Evolutionary conservation across 2,797 vertebrate species (phyloP).

Genomic region (Crax fasciolata): DNA sequence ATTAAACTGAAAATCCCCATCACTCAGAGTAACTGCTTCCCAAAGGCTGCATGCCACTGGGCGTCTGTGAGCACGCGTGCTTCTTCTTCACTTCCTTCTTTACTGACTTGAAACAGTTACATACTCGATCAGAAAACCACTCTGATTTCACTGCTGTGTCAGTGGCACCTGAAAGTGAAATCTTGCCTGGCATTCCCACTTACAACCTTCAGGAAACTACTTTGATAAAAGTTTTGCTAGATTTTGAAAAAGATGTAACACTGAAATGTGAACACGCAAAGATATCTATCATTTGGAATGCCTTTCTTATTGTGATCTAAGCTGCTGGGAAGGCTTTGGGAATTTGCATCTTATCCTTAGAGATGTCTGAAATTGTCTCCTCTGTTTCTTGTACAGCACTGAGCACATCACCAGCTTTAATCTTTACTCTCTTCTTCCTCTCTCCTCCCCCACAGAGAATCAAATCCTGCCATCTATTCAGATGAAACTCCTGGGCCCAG

Average conservation of each 20-base stretch:
- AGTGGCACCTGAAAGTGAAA: neutral
- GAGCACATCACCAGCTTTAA: slow-evolving; percentile 52
- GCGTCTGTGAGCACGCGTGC: rapidly evolving
- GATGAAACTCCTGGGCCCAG: slow-evolving; percentile 21
- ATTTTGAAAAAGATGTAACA: neutral
- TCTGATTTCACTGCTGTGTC: neutral
- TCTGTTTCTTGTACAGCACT: slow-evolving; percentile 9
- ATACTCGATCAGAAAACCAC: slow-evolving; percentile 10
- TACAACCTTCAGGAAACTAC: neutral
- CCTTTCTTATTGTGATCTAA: slow-evolving; percentile 55
- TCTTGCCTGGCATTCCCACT: neutral
- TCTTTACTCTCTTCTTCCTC: slow-evolving; percentile 62
- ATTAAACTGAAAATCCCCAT: slow-evolving; percentile 17
- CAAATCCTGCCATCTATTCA: slow-evolving; percentile 36
- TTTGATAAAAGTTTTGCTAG: slow-evolving; percentile 42
- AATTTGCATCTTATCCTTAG: slow-evolving; percentile 70
- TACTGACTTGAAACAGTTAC: neutral
- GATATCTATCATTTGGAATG: slow-evolving; percentile 7
- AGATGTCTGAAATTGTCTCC: slow-evolving; percentile 50
- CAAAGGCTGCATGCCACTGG: slow-evolving; percentile 27
- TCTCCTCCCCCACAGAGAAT: slow-evolving; percentile 26
- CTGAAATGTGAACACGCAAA: slow-evolving; percentile 49
- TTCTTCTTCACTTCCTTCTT: neutral
- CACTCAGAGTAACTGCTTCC: slow-evolving; percentile 4
- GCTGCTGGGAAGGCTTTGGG: slow-evolving; percentile 60